Base-by-base conservation (phyloP, 2,888 invertebrate genomes). In the Tenthredo notha region DNA sequence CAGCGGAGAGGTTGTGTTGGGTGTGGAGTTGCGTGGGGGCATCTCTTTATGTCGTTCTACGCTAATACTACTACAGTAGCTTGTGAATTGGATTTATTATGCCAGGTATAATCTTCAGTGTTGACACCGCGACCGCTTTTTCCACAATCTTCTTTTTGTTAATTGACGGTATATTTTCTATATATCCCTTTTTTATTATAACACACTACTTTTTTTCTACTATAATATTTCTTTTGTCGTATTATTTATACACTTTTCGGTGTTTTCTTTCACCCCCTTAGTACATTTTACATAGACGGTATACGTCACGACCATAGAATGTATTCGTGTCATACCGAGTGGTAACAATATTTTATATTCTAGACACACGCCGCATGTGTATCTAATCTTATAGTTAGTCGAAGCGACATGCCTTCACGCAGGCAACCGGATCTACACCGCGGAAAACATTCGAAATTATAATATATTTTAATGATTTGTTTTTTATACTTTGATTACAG, bases 21-120 rank as follows among this genome's bases (percentile, higher is more conserved):
- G 40, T 80, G 80, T 80, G 80, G 80, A 80, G 80, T 80, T 80
- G 80, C 80, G 80, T 25, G 80, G 67, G 80, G 67, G 40, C 80
- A 80, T 80, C 61, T 40, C 21, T 54, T 40, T 43, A 43, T 12
- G 54, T 80, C 80, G 78, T 78, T 77, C 75, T 58, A 33, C 33
- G 2, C 33, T 33, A 33, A 2, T 33, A 33, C 43, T 10, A 43
- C 43, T 12, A 40, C 0, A 37, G 37, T 37, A 37, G n/a, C 33
- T 58, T 61, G 29, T 80, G 18, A 10, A 21, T 25, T 80, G 10
- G 10, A 5, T 61, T 58, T 40, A 15, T 33, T 77, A 80, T 40
- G 4, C 80, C 80, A 80, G 80, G 21, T 40, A 61, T 37, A 0
- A 3, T 80, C 80, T 80, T 80, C 80, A 43, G 72, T 21, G 72